Evolutionary conservation across 2,797 vertebrate genomes (phyloP), one percentile per base, ranked within the genome.

Genomic region (Neostethus bicornis): DNA sequence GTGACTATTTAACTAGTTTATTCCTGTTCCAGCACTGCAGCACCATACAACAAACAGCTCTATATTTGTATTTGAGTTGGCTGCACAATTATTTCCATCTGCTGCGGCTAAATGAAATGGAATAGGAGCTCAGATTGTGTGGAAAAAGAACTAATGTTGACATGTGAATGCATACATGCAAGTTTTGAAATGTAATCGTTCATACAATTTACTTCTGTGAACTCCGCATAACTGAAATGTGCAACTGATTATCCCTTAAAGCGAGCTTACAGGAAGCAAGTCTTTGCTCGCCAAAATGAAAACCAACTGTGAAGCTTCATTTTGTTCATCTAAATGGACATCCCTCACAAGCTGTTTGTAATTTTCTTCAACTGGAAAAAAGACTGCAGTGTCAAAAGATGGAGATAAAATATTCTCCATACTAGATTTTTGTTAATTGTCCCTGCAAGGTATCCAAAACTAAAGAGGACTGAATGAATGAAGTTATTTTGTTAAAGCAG

Each of bases 261-360:
- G 29, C 29, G 31, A 21, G 4, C 21, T 8, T 25, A 13, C 67
- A 54, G 14, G 3, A 54, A 24, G 41, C 66, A 29, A 58, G 70
- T 71, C 62, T 16, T 25, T 60, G 67, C 80, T 47, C 39, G 45
- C 23, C 32, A 51, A 24, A 16, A 39, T 51, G 19, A 56, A 52
- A 66, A 73, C 25, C 47, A 47, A 46, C 47, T 37, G 25, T 7
- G 57, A 57, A 49, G 17, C 13, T 23, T 37, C 19, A 14, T 47
- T 37, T n/a, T 29, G 29, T 53, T 23, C 17, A 11, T 50, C 25
- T 69, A 23, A 44, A 50, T 16, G 24, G 31, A 61, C 21, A 17
- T 14, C 35, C 0, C 38, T n/a, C 25, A 54, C 34, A 48, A 44
- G 26, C 51, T 34, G 49, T 38, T 12, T 50, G 17, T 16, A n/a